These are phyloP conservation scores for Lota lota DNA, from an alignment of 2,113 vertebrate species.

Conservation along the genomic window DNA sequence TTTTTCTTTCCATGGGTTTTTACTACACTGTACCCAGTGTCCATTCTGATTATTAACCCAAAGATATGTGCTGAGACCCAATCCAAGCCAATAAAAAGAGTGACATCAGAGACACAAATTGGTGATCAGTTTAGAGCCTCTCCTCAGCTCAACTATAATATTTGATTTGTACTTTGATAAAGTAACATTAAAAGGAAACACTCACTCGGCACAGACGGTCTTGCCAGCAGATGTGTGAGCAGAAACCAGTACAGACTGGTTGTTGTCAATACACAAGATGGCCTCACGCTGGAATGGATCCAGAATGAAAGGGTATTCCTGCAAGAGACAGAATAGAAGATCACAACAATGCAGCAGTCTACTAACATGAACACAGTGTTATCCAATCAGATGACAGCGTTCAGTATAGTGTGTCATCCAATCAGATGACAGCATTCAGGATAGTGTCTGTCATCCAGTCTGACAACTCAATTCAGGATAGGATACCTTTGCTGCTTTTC, in stretches of 20 bases:
- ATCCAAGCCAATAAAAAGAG: no score
- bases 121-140: no score
- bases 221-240: constrained; percentile 99
- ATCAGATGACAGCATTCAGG: neutral
- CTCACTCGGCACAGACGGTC: constrained; percentile 99
- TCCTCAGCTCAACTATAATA: no score
- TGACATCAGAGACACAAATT: no score
- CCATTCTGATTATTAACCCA: no score
- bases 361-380: neutral
- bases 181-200: constrained; percentile 25
- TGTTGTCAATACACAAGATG: constrained; percentile 95
- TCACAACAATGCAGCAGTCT: neutral
- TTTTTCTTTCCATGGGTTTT: no score
- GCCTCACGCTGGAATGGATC: constrained; percentile 97
- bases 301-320: constrained; percentile 96
- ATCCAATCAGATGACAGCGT: neutral
- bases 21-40: no score
- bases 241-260: constrained; percentile 95
- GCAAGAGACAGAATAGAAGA: constrained; percentile 35
- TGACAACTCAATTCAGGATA: neutral
- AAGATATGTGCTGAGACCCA: no score
- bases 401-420: neutral
- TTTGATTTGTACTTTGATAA: neutral
- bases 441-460: neutral
- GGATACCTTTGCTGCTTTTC: constrained; percentile 94